Conservation (phyloP, 2,888 invertebrate species). For the Encarsia formosa region DNA sequence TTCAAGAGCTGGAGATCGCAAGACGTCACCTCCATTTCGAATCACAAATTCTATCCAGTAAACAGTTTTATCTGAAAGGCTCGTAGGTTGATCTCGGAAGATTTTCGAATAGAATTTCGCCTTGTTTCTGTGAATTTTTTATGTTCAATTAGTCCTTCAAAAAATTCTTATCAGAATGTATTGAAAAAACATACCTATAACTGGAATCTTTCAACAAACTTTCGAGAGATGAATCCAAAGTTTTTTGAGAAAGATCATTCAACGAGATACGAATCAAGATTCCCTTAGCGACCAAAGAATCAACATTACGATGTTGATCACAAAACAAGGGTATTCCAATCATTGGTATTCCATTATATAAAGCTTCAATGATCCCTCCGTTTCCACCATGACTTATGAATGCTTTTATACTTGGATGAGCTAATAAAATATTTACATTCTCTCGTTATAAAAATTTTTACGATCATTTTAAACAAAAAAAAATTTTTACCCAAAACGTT, state of each 20-base stretch:
- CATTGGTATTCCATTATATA: conserved; percentile 43
- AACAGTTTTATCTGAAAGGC: conserved; percentile 31
- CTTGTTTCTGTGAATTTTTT: conserved; percentile 1
- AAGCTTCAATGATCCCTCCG: conserved; percentile 40
- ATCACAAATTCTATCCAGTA: conserved; percentile 36
- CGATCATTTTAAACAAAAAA: not conserved
- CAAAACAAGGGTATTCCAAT: conserved; percentile 45
- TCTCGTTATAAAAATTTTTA: not conserved
- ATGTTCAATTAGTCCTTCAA: too few species aligned
- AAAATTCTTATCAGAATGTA: too few species aligned
- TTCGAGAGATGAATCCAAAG: conserved; percentile 37
- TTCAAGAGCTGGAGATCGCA: conserved; percentile 31
- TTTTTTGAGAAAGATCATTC: conserved; percentile 29
- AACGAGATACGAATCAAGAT: conserved; percentile 32
- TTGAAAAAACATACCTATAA: conserved; percentile 35
- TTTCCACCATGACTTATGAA: conserved; percentile 40
- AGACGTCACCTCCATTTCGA: conserved; percentile 28
- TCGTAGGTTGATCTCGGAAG: conserved; percentile 32
- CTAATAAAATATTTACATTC: conserved; percentile 13
- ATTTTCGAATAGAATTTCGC: conserved; percentile 13
- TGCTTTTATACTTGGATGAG: conserved; percentile 37
- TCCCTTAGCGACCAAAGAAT: conserved; percentile 30
- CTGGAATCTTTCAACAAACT: conserved; percentile 36
- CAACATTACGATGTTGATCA: conserved; percentile 43
- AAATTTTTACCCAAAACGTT: conserved; percentile 34